phyloP scores from a whole-genome alignment of 2,888 invertebrate genomes.

The Ennomos erosarius region DNA sequence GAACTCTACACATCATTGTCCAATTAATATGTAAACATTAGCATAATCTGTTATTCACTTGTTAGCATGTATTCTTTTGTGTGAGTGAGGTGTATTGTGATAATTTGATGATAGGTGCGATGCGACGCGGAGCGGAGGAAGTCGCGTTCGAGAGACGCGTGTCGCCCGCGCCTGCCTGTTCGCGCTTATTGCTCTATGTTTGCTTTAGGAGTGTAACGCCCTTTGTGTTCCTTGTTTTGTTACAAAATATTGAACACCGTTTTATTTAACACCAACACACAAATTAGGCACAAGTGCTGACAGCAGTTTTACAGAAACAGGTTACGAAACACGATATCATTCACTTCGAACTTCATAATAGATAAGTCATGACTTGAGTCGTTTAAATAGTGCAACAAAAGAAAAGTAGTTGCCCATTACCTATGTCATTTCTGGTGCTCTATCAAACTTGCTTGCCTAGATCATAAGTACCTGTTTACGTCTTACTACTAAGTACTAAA shows the following conservation, averaged over 20 bases:
- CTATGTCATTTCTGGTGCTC: no score
- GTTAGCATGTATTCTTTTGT: slow-evolving; percentile 56
- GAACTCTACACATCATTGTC: slow-evolving; percentile 38
- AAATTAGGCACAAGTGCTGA: slow-evolving; percentile 78
- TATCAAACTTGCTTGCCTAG: no score
- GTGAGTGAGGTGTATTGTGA: slow-evolving; percentile 57
- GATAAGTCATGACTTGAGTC: slow-evolving; percentile 24
- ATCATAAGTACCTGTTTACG: no score
- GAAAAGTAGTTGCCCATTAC: background rate
- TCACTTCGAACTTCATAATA: slow-evolving; percentile 34
- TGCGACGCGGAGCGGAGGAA: slow-evolving; percentile 32
- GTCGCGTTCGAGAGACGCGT: slow-evolving; percentile 22
- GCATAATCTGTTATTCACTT: slow-evolving; percentile 40
- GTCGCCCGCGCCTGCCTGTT: slow-evolving; percentile 33
- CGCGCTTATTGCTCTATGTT: slow-evolving; percentile 57
- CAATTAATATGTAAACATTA: slow-evolving; percentile 48
- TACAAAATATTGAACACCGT: slow-evolving; percentile 85
- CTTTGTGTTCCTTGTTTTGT: slow-evolving; percentile 84
- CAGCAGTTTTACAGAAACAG: slow-evolving; percentile 60
- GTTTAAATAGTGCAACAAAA: slow-evolving; percentile 8
- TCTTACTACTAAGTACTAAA: no score
- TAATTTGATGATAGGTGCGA: slow-evolving; percentile 73
- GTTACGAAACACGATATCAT: slow-evolving; percentile 61
- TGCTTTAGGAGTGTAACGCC: slow-evolving; percentile 79
- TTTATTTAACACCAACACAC: slow-evolving; percentile 82